Evolutionary conservation across 1,140 invertebrate genomes (phyloP).

Genomic region (Ceratitis capitata): DNA sequence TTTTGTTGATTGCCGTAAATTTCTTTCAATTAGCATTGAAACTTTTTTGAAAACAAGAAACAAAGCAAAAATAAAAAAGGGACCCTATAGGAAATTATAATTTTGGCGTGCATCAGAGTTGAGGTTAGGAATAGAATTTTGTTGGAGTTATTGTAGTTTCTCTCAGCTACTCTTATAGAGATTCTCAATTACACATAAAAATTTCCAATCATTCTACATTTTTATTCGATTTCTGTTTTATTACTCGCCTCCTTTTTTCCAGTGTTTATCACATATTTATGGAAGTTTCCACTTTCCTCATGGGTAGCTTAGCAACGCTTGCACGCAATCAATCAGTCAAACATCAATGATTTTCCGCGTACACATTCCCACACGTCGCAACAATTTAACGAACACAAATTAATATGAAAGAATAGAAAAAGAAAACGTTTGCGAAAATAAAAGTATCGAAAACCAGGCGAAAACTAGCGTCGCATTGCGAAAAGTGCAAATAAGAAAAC

Average conservation of each 20-base stretch:
- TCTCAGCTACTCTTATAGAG: too few species aligned
- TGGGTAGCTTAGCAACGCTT: neutral
- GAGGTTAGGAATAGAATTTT: too few species aligned
- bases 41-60: neutral
- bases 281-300: neutral
- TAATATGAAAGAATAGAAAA: neutral
- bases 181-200: too few species aligned
- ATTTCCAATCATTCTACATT: too few species aligned
- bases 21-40: constrained; percentile 17
- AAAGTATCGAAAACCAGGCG: neutral
- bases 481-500: neutral
- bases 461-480: neutral
- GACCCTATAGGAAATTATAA: neutral
- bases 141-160: too few species aligned
- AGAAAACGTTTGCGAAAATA: neutral
- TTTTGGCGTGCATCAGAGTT: too few species aligned
- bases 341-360: neutral
- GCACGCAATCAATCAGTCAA: neutral
- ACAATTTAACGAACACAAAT: constrained; percentile 7
- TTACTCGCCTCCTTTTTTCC: too few species aligned
- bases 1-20: constrained; percentile 25
- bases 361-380: neutral
- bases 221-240: too few species aligned
- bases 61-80: too few species aligned
- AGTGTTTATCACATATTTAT: too few species aligned